A percentile compares a stretch with the other conserved stretches of the same genome.
Conservation (phyloP, 2,888 invertebrate species). For the Psococerastis gibbosa region DNA sequence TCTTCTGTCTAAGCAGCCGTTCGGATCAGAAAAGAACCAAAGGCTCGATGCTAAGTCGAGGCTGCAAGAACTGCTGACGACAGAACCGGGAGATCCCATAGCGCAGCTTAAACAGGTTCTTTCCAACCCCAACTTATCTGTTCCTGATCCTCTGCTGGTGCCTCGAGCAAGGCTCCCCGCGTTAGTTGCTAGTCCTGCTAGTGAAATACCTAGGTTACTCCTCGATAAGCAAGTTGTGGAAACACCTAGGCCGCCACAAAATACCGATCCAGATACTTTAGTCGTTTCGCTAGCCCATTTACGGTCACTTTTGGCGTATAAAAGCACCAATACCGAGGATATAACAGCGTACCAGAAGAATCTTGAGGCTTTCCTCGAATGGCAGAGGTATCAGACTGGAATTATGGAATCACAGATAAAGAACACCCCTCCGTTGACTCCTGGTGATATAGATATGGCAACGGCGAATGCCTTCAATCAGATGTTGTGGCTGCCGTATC, state of each 20-base stretch:
- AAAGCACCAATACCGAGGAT: slow-evolving; percentile 25
- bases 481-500: slow-evolving; percentile 55
- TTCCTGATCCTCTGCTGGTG: slow-evolving; percentile 65
- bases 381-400: slow-evolving; percentile 13
- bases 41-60: slow-evolving; percentile 23
- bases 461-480: slow-evolving; percentile 49
- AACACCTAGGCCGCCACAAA: slow-evolving; percentile 48
- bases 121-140: slow-evolving; percentile 42
- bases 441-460: slow-evolving; percentile 47
- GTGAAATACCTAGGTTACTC: slow-evolving; percentile 56
- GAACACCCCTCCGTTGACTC: slow-evolving; percentile 25
- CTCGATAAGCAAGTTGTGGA: slow-evolving; percentile 3
- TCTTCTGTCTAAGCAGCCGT: slow-evolving; percentile 25
- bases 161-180: slow-evolving; percentile 55
- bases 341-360: slow-evolving; percentile 13
- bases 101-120: slow-evolving; percentile 51
- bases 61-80: slow-evolving; percentile 27
- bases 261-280: slow-evolving; percentile 52
- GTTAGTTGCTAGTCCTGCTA: slow-evolving; percentile 49
- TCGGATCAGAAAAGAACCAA: slow-evolving; percentile 10
- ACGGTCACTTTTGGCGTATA: slow-evolving; percentile 23
- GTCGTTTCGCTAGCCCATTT: slow-evolving; percentile 58
- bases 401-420: slow-evolving; percentile 8
- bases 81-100: slow-evolving; percentile 33
- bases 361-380: slow-evolving; percentile 12